Evolutionary conservation across 37 sponge, comb jelly and placozoan genomes (phyloP).

Genomic region (Ephydatia muelleri): DNA sequence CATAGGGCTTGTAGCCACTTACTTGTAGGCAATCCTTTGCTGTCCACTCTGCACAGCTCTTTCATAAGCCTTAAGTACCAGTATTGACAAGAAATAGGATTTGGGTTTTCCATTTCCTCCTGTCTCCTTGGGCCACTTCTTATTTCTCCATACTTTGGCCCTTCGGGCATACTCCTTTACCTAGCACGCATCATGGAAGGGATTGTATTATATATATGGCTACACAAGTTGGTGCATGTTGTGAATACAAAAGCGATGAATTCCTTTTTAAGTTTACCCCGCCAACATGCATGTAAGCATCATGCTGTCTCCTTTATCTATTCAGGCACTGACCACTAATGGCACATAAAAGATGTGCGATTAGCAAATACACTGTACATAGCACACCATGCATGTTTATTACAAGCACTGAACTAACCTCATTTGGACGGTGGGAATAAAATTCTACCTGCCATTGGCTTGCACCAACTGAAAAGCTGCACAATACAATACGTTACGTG

Average conservation of each 20-base stretch:
- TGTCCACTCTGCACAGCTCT: background rate
- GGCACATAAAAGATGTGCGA: no score
- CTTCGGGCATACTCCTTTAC: constrained; percentile 10
- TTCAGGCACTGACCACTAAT: no score
- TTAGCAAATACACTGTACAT: background rate
- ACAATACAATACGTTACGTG: background rate
- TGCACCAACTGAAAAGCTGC: constrained; percentile 52
- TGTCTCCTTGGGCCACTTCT: background rate
- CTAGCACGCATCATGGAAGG: no score
- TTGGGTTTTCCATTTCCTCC: constrained; percentile 40
- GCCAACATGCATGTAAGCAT: no score
- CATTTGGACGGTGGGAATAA: constrained; percentile 30
- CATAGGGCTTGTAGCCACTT: background rate
- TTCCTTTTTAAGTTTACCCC: no score
- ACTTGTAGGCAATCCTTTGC: no score
- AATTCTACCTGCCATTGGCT: constrained; percentile 63
- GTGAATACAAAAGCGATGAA: no score
- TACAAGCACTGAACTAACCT: background rate
- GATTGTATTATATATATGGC: no score
- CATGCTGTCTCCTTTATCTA: no score
- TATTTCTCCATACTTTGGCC: constrained; percentile 30
- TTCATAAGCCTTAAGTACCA: constrained; percentile 40
- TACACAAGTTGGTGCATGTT: no score
- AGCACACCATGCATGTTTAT: constrained; percentile 16
- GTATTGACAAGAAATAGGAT: constrained; percentile 39